A percentile compares a stretch with the other conserved stretches of the same genome.
phyloP scores from a whole-genome alignment of 2,113 vertebrate genomes.

The Rhagologus leucostigma region DNA sequence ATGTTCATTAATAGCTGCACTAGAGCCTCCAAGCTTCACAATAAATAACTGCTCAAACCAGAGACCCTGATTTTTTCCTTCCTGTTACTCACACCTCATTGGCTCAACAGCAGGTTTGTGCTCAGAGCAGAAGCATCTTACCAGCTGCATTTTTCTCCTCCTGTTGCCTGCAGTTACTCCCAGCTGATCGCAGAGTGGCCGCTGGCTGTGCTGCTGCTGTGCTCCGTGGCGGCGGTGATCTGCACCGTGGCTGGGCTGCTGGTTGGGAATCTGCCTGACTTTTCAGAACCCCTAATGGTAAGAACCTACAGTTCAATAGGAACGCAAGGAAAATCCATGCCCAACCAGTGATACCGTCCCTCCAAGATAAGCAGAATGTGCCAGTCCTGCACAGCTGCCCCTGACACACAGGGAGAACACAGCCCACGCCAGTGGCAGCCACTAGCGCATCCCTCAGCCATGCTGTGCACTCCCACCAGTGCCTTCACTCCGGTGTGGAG shows the following conservation, averaged over 20 bases:
- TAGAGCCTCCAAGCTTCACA: background rate
- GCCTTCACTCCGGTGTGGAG: background rate
- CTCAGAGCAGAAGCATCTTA: background rate
- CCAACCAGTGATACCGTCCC: background rate
- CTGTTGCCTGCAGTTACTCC: conserved; percentile 81
- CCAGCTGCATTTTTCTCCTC: background rate
- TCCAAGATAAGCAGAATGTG: background rate
- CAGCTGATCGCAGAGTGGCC: conserved; percentile 89
- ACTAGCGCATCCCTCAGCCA: background rate
- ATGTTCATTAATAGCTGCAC: background rate
- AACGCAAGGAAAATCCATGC: background rate
- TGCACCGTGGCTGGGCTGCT: conserved; percentile 87
- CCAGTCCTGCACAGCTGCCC: background rate
- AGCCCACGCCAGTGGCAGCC: background rate
- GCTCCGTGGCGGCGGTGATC: conserved; percentile 73
- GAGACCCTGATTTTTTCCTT: background rate
- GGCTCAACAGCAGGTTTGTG: background rate
- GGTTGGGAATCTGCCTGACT: conserved; percentile 86
- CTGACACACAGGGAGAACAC: background rate
- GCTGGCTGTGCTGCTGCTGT: conserved; percentile 75
- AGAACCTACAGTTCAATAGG: conserved; percentile 3
- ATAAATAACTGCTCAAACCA: background rate
- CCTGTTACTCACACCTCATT: background rate
- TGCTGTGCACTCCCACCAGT: background rate
- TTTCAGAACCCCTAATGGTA: conserved; percentile 90